Base-by-base conservation (phyloP, 2,888 invertebrate species). In the Thereva nobilitata region DNA sequence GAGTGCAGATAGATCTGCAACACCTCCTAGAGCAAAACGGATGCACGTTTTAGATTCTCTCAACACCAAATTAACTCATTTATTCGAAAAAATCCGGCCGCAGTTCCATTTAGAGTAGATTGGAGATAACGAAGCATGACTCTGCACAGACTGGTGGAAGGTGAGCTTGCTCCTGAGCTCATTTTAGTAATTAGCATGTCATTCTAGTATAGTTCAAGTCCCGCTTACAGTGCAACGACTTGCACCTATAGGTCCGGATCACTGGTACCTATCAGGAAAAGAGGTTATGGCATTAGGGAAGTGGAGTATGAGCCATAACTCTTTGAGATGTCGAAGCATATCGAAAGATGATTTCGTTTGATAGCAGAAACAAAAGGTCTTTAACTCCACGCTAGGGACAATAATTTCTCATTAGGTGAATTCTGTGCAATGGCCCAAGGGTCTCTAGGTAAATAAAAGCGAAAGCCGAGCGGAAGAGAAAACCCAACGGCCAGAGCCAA, bases 341-440 rank as follows among this genome's bases (percentile, higher is more conserved):
- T 61, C 61, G 37, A 5, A 38, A 61, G 61, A 61, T 61, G 61
- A 61, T 61, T 61, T 61, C 50, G 41, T 61, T 61, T 50, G 61
- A 61, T 61, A 61, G 61, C 50, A 50, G 61, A 61, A 61, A 61
- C 61, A 61, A 61, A 61, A 61, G 61, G 61, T 61, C 61, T 61
- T 61, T 61, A 61, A 61, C 61, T 61, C 61, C 61, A 61, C 61
- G 61, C 61, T 50, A 61, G 61, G 61, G 61, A 61, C 61, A 61
- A 61, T 61, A 61, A 61, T 61, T 61, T 61, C 61, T 61, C 61
- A 61, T 61, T 61, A 61, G 50, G 49, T 40, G 50, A 61, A 61
- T 61, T 50, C 61, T 50, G 40, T 50, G 50, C n/a, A 61, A 10
- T 40, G 40, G 50, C 55, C 61, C 61, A 61, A 61, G 61, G 61